Evolutionary conservation across 2,888 invertebrate species (phyloP), one percentile per base, ranked within the genome.

Genomic region (Lissocephala sabroskyi): DNA sequence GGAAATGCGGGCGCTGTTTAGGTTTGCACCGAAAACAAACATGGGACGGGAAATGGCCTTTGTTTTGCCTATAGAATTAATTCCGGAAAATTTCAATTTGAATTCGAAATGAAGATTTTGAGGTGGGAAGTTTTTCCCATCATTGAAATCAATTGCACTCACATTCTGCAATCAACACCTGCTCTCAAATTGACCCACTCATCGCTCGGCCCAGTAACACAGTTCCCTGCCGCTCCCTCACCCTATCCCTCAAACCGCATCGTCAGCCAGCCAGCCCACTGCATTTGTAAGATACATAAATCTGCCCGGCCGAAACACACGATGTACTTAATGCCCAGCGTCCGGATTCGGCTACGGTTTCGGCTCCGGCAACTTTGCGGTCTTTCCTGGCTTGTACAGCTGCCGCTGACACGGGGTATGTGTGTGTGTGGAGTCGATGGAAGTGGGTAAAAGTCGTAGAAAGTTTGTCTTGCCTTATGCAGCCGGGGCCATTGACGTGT

Each of bases 341-440:
- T 7, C 23, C 23, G 23, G 7, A 23, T 16, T 9, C 35, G n/a
- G n/a, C n/a, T n/a, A n/a, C n/a, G n/a, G n/a, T n/a, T n/a, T n/a
- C 7, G 3, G 19, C 37, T 11, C 37, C 39, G 30, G 23, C 36
- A 33, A 26, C 29, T 29, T 35, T 48, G 54, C 42, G 42, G 42
- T 54, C 47, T 41, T 40, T 54, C 50, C 56, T 42, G 41, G 51
- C 45, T 33, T 65, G 43, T 65, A 32, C 50, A 52, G 35, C 45
- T 43, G 45, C 26, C 30, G 37, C 26, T 35, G 44, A 23, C 35
- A 32, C n/a, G 9, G 16, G 18, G 35, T 37, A 6, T 43, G 26
- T 39, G 16, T 49, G 30, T 47, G 41, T 40, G 18, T 39, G 14
- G 46, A n/a, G n/a, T n/a, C n/a, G n/a, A n/a, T n/a, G n/a, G n/a